Base-by-base conservation (phyloP, 2,797 vertebrate genomes). In the Diplodus sargus region DNA sequence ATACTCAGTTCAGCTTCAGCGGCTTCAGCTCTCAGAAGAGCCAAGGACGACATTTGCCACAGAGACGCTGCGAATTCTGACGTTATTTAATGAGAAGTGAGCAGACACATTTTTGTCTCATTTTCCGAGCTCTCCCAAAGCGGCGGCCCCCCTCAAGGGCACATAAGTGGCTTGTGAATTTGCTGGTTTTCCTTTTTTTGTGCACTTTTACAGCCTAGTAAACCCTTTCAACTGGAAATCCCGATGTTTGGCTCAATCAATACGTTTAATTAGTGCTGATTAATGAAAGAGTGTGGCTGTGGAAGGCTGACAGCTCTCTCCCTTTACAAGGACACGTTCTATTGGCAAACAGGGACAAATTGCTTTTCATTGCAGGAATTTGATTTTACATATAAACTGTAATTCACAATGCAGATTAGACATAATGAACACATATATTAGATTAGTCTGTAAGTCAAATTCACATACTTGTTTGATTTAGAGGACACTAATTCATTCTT, bases 201-300 rank as follows among this genome's bases (percentile, higher is more conserved):
- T 84, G 57, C 75, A 79, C 72, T 94, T 94, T 94, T 91, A 90
- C 89, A 92, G 91, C 91, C 89, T 89, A 90, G 85, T 93, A 92
- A 92, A 85, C 73, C 86, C 89, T 94, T 93, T 95, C 90, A 91
- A 85, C 79, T 91, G 87, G 85, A 94, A 94, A 95, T 95, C 91
- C 92, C 80, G 79, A 93, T 92, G 93, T 95, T 93, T 91, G 86
- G 81, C 85, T 87, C 84, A 95, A 95, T 97, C 97, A 95, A 97
- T 97, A 95, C 73, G 88, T 95, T 96, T 96, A 97, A 97, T 97
- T 97, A 97, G 95, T 93, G 94, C 91, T 96, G 97, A 97, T 96
- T 95, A 96, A 97, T 97, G 96, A 93, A 94, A 58, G 91, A 82
- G 90, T 60, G 90, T 93, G 94, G 90, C 91, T 93, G 94, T 87